A percentile compares a stretch with the other conserved stretches of the same genome.
phyloP scores from a whole-genome alignment of 2,113 vertebrate species.

The Atrichornis clamosus region DNA sequence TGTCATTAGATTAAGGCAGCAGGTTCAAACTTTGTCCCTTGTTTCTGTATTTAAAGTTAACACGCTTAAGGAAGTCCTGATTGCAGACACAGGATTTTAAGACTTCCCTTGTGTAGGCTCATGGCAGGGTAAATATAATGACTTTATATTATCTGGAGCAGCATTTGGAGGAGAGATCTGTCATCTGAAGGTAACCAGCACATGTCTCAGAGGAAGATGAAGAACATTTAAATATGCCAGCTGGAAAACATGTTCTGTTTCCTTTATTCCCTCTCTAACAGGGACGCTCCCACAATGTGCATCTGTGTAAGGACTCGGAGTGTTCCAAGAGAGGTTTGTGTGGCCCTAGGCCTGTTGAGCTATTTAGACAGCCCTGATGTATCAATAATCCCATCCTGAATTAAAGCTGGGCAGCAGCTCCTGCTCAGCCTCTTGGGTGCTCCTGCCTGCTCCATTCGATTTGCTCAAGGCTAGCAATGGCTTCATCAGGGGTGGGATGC shows the following conservation, averaged over 20 bases:
- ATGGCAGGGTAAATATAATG: neutral
- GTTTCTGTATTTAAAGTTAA: neutral
- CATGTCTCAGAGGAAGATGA: conserved; percentile 28
- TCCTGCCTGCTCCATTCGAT: neutral
- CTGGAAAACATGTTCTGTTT: conserved; percentile 52
- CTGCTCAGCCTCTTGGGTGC: neutral
- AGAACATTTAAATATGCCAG: conserved; percentile 37
- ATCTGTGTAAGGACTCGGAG: conserved; percentile 26
- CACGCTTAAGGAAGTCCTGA: neutral
- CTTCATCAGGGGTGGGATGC: neutral
- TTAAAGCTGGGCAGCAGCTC: neutral
- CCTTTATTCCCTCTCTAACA: neutral
- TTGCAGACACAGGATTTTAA: neutral
- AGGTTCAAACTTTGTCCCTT: neutral
- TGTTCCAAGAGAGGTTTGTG: neutral
- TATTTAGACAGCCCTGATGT: neutral
- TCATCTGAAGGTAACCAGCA: conserved; percentile 53
- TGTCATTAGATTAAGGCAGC: neutral
- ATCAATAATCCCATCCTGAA: neutral
- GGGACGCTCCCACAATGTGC: conserved; percentile 11
- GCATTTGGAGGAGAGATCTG: conserved; percentile 21
- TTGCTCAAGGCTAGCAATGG: neutral
- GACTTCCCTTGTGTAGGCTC: neutral
- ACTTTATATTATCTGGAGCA: conserved; percentile 24
- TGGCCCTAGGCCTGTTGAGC: neutral